phyloP scores from a whole-genome alignment of 2,888 invertebrate species.

The Noctua janthina region DNA sequence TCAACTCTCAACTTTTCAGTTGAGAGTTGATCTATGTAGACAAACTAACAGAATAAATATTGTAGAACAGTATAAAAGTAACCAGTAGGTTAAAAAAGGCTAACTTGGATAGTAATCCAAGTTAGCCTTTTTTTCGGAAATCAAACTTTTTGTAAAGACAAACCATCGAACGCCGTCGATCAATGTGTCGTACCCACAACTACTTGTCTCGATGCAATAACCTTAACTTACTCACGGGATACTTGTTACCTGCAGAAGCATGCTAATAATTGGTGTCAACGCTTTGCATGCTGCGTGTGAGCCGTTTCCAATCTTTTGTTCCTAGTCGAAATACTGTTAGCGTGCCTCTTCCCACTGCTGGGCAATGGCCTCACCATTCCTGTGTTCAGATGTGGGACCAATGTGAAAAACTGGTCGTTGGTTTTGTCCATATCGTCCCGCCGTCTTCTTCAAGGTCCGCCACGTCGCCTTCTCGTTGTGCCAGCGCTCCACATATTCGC shows the following conservation, averaged over 20 bases:
- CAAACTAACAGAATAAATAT: conserved; percentile 42
- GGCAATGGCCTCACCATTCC: neutral
- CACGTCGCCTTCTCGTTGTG: neutral
- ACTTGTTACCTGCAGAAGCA: too few relatives aligned
- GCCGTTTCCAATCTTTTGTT: neutral
- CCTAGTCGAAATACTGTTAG: neutral
- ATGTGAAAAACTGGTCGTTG: neutral
- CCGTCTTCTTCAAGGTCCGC: neutral
- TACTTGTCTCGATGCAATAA: too few relatives aligned
- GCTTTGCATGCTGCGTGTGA: neutral
- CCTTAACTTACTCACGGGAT: too few relatives aligned
- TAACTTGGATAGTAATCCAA: too few relatives aligned
- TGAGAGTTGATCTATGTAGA: neutral
- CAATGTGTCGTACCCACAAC: too few relatives aligned
- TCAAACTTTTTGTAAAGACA: too few relatives aligned
- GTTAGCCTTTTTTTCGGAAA: neutral
- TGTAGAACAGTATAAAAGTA: neutral
- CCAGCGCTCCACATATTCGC: neutral
- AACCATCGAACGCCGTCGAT: too few relatives aligned
- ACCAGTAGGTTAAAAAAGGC: too few relatives aligned
- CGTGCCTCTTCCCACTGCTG: neutral
- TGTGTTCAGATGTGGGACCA: neutral
- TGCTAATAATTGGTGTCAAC: too few relatives aligned
- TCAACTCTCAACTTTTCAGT: too few relatives aligned
- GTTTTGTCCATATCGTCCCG: neutral